Conservation (phyloP, 2,113 vertebrate genomes). For the Eupsittula cactorum region DNA sequence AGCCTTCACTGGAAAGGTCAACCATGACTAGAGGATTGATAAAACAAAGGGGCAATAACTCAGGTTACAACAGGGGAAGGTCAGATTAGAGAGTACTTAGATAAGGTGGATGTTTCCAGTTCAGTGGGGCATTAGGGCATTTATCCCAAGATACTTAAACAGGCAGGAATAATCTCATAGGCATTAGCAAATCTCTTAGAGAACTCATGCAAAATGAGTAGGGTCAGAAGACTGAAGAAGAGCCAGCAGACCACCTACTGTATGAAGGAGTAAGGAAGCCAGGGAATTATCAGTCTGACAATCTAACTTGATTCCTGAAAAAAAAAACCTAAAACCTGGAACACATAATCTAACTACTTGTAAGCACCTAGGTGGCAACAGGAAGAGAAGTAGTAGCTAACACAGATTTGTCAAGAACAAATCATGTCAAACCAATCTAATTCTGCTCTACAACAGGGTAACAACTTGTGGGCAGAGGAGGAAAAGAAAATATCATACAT, state of each 20-base stretch:
- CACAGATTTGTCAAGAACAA: background rate
- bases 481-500: background rate
- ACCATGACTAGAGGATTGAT: background rate
- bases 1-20: slow-evolving; percentile 14
- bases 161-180: background rate
- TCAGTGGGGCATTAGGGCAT: background rate
- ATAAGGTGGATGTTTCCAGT: background rate
- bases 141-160: background rate
- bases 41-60: background rate
- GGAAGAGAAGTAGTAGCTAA: background rate
- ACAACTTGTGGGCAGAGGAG: background rate
- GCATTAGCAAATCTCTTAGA: background rate
- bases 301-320: background rate
- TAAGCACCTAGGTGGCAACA: background rate
- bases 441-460: background rate
- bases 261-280: background rate
- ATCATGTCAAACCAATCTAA: background rate
- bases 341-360: background rate
- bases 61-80: background rate
- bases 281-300: background rate
- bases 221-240: background rate
- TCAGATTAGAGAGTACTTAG: background rate
- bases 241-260: background rate
- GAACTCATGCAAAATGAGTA: background rate
- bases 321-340: background rate